Base-by-base conservation (phyloP, 2,113 vertebrate genomes). In the Leptobrachium leishanense region DNA sequence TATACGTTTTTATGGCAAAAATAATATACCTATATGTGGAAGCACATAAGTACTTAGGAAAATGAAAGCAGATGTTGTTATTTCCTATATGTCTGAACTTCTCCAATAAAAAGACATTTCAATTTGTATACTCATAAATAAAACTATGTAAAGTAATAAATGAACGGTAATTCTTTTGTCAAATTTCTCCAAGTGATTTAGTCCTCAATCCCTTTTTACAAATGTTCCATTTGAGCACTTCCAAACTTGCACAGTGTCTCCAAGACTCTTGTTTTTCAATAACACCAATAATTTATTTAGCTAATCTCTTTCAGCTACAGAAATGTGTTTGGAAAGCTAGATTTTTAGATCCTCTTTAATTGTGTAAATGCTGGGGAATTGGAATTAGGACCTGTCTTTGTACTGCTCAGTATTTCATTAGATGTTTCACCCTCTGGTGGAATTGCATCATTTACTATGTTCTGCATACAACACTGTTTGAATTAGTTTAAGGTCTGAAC, bases 351-450 rank as follows among this genome's bases (percentile, higher is more conserved):
- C 62, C 62, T n/a, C 62, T 64, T 64, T 64, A 64, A 64, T 64
- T 64, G 15, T n/a, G 59, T n/a, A 63, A 5, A 5, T 63, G 13
- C 13, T 6, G 6, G 31, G 3, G 2, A 64, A 64, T 31, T 64
- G 15, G 31, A 64, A 64, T 64, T 64, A 64, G 15, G 62, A 64
- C 62, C 15, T 64, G 62, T 64, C 31, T n/a, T n/a, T 64, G 15
- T n/a, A 31, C 15, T 64, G 62, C 62, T 64, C 62, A 64, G 15
- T 64, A 64, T 64, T 64, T 64, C 62, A 64, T 64, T 64, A 64
- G 62, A 64, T 7, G 15, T 64, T 64, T 64, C 31, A 20, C 62
- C 62, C 62, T 64, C 62, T 64, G 62, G 62, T 64, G 31, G 62
- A 64, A 64, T 64, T 63, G 59, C 59, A 2, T 63, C 31, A 15